Conservation (phyloP, 2,888 invertebrate genomes). For the Pocota personata region DNA sequence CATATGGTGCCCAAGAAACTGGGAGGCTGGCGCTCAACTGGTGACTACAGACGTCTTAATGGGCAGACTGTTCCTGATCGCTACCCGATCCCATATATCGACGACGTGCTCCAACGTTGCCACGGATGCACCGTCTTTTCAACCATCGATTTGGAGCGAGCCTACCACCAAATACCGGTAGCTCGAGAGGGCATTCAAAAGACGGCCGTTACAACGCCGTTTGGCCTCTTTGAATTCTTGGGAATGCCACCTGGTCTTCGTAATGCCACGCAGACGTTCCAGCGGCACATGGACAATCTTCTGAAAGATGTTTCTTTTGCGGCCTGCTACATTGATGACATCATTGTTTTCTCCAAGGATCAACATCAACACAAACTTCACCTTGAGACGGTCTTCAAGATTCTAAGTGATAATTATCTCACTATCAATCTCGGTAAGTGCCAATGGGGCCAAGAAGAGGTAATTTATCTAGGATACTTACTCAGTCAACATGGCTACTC, state of each 20-base stretch:
- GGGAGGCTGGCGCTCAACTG: no score
- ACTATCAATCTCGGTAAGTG: not conserved
- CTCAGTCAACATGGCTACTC: no score
- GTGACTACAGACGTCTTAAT: no score
- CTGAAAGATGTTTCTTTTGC: not conserved
- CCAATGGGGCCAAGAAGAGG: no score
- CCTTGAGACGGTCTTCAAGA: not conserved
- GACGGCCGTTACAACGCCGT: not conserved
- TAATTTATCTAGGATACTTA: no score
- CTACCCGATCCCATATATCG: no score
- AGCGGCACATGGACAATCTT: not conserved
- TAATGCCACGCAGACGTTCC: slow-evolving; percentile 1
- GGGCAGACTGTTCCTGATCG: no score
- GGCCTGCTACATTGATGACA: not conserved
- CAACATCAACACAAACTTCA: no score
- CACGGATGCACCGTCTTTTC: not conserved
- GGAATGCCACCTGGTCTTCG: not conserved
- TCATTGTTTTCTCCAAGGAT: not conserved
- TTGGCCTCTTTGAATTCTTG: not conserved
- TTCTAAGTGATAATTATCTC: not conserved
- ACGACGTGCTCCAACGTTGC: no score
- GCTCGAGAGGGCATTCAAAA: not conserved
- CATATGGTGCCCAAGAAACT: not conserved
- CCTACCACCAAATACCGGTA: not conserved
- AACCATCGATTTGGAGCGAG: not conserved